phyloP scores from a whole-genome alignment of 2,797 vertebrate genomes.

The Myiotriccus ornatus region DNA sequence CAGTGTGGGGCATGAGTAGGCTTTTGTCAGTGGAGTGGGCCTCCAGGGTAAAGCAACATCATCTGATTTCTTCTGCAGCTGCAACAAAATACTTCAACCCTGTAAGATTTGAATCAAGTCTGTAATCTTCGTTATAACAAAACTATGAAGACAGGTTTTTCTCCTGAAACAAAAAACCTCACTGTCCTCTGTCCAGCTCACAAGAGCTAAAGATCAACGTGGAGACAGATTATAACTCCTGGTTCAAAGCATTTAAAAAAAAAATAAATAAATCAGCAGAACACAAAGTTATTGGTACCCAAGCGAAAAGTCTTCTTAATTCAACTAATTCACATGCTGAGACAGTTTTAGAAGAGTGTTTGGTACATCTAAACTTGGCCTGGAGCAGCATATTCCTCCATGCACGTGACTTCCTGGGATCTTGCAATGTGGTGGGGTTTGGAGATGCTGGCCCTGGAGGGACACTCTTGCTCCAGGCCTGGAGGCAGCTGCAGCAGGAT shows the following conservation, averaged over 20 bases:
- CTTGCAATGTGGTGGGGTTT: rapidly evolving
- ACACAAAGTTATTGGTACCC: background rate
- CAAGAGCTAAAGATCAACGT: background rate
- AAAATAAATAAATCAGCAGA: background rate
- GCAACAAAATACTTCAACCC: background rate
- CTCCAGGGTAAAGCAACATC: background rate
- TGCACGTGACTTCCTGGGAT: background rate
- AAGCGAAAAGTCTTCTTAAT: background rate
- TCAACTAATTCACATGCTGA: background rate
- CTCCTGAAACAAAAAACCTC: background rate
- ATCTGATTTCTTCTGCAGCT: background rate
- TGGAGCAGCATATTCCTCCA: background rate
- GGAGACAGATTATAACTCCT: background rate
- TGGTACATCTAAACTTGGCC: background rate
- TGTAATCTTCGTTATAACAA: background rate
- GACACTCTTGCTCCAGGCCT: background rate
- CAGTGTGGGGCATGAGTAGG: background rate
- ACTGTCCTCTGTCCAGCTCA: background rate
- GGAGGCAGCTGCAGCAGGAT: background rate
- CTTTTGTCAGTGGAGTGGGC: background rate
- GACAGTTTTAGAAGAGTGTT: background rate
- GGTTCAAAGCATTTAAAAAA: background rate
- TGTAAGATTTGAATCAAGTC: background rate
- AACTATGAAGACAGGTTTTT: background rate
- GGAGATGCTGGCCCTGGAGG: background rate